A percentile compares a stretch with the other conserved stretches of the same genome.
phyloP scores from a whole-genome alignment of 2,797 vertebrate genomes.

The Sebastes nivosus region DNA sequence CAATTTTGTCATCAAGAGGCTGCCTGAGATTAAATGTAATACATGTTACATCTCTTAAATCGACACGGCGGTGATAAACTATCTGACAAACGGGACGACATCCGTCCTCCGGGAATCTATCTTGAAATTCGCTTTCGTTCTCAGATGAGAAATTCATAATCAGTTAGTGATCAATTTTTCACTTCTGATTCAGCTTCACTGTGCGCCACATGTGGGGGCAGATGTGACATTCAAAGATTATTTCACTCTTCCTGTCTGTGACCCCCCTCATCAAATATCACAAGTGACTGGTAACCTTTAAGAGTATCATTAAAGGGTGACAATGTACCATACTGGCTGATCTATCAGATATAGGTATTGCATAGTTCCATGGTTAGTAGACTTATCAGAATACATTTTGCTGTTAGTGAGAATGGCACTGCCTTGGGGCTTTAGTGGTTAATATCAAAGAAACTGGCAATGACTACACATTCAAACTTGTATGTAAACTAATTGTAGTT shows the following conservation, averaged over 20 bases:
- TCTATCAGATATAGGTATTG: background rate
- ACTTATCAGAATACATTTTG: background rate
- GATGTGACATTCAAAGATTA: slow-evolving; percentile 49
- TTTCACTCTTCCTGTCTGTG: slow-evolving; percentile 34
- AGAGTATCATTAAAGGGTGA: background rate
- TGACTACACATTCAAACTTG: background rate
- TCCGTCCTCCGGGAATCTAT: slow-evolving; percentile 6
- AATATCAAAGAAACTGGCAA: background rate
- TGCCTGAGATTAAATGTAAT: background rate
- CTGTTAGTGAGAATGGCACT: background rate
- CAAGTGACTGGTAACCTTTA: slow-evolving; percentile 44
- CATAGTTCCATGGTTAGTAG: background rate
- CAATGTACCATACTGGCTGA: background rate
- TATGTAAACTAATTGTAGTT: background rate
- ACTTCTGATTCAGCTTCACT: background rate
- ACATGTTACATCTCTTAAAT: background rate
- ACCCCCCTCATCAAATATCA: background rate
- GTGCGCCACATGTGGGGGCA: slow-evolving; percentile 30
- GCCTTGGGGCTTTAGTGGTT: background rate
- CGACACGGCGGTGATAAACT: background rate
- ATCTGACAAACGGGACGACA: background rate
- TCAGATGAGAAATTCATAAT: background rate
- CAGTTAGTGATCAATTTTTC: background rate
- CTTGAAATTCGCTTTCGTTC: background rate
- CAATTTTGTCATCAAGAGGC: background rate